Evolutionary conservation across 2,113 vertebrate genomes (phyloP).

Genomic region (Tyto alba): DNA sequence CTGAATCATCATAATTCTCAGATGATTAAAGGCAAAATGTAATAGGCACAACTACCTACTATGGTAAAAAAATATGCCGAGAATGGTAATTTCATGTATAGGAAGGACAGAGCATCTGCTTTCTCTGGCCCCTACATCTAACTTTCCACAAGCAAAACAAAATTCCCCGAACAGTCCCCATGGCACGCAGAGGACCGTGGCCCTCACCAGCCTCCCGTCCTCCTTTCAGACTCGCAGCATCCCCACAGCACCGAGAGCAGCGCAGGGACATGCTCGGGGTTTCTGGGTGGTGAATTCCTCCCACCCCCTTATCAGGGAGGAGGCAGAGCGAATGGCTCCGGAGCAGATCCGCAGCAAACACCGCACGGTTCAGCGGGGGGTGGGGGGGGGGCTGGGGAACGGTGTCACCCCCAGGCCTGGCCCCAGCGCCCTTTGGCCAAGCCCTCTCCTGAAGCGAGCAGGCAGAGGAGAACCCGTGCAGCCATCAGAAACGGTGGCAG

Average conservation of each 20-base stretch:
- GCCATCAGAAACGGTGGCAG: not conserved
- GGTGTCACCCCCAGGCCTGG: not conserved
- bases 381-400: not conserved
- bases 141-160: rapidly evolving
- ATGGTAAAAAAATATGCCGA: not conserved
- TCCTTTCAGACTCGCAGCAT: not conserved
- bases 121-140: too few relatives aligned
- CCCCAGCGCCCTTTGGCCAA: not conserved
- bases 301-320: not conserved
- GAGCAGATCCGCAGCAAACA: not conserved
- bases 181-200: rapidly evolving
- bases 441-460: not conserved
- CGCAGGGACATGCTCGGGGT: not conserved
- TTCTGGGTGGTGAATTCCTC: not conserved
- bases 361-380: rapidly evolving
- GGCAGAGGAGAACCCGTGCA: not conserved
- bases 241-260: not conserved
- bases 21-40: not conserved
- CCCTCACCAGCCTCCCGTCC: not conserved
- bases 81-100: not conserved
- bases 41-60: not conserved
- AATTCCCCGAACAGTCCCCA: not conserved
- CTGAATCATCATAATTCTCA: not conserved
- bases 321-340: not conserved
- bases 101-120: not conserved